Evolutionary conservation across 2,113 vertebrate species (phyloP).

Genomic region (Microcebus ravelobensis): DNA sequence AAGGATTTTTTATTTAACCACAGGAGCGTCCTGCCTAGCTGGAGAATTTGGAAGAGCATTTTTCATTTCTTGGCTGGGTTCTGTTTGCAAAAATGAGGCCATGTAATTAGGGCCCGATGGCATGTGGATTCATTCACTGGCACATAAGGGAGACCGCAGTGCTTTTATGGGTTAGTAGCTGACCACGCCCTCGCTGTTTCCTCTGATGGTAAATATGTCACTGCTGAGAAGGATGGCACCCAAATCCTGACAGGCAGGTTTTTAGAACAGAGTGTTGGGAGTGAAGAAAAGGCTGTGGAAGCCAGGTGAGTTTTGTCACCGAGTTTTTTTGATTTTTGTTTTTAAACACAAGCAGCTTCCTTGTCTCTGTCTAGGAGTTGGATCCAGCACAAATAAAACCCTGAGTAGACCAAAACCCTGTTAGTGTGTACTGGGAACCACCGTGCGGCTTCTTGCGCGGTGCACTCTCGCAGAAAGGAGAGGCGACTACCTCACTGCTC

Average conservation of each 20-base stretch:
- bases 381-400: not conserved
- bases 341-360: not conserved
- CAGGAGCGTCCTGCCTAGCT: not conserved
- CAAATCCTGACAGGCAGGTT: not conserved
- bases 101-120: not conserved
- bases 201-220: not conserved
- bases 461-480: not conserved
- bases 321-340: not conserved
- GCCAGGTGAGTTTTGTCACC: not conserved
- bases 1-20: not conserved
- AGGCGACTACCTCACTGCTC: not conserved
- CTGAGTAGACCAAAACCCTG: not conserved
- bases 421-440: too few species aligned
- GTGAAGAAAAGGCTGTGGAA: not conserved
- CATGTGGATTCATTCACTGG: not conserved
- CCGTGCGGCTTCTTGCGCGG: not conserved
- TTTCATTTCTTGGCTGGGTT: not conserved
- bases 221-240: not conserved
- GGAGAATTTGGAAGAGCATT: not conserved
- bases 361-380: not conserved
- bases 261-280: not conserved
- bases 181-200: not conserved
- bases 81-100: conserved; percentile 5
- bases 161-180: not conserved
- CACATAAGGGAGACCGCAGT: not conserved